A percentile compares a stretch with the other conserved stretches of the same genome.
Conservation (phyloP, 2,888 invertebrate species). For the Notodonta ziczac region DNA sequence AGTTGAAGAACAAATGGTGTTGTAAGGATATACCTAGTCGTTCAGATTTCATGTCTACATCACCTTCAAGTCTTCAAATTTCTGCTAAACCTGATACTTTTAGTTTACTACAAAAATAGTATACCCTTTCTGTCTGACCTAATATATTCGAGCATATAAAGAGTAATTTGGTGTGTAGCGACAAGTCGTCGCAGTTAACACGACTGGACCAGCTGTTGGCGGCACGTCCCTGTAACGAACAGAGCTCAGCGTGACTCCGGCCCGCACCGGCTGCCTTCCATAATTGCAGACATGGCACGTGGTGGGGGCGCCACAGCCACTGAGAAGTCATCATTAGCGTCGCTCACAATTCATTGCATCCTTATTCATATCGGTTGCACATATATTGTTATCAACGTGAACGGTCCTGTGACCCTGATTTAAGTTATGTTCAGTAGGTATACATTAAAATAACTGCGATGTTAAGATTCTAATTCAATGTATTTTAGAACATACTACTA, state of each 20-base stretch:
- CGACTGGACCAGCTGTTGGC: slow-evolving; percentile 70
- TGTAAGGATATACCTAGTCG: too few relatives aligned
- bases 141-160: background rate
- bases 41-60: too few relatives aligned
- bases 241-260: slow-evolving; percentile 74
- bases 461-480: too few relatives aligned
- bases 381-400: slow-evolving; percentile 25
- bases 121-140: too few relatives aligned
- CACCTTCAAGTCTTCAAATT: too few relatives aligned
- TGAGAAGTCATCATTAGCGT: slow-evolving; percentile 80
- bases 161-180: slow-evolving; percentile 50
- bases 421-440: too few relatives aligned
- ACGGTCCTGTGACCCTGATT: background rate
- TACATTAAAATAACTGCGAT: too few relatives aligned
- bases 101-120: too few relatives aligned
- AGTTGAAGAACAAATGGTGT: too few relatives aligned
- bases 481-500: too few relatives aligned
- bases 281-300: slow-evolving; percentile 72
- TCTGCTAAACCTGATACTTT: too few relatives aligned
- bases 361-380: slow-evolving; percentile 20
- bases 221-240: slow-evolving; percentile 78
- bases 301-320: slow-evolving; percentile 62
- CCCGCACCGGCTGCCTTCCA: slow-evolving; percentile 49
- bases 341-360: slow-evolving; percentile 74
- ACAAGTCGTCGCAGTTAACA: slow-evolving; percentile 65